These are phyloP conservation scores for Aphelenchoides besseyi DNA, from an alignment of 1,140 invertebrate species.

Conservation along the genomic window DNA sequence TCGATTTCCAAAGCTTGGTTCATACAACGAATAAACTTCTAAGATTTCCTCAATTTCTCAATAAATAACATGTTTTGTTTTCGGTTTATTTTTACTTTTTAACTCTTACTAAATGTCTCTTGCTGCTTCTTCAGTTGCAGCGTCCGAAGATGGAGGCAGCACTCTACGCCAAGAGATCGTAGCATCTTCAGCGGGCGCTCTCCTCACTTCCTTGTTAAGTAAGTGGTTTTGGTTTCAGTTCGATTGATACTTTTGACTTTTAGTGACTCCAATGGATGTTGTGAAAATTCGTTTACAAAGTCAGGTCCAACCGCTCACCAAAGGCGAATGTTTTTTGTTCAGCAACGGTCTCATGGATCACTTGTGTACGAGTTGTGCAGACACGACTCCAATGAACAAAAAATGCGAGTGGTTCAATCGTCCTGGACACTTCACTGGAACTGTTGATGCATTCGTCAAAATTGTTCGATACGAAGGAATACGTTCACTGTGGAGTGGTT, in stretches of 20 bases:
- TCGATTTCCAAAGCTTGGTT: too few relatives aligned
- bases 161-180: background rate
- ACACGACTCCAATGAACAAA: constrained; percentile 64
- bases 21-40: too few relatives aligned
- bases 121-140: background rate
- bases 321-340: constrained; percentile 88
- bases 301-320: constrained; percentile 78
- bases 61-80: background rate
- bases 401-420: constrained; percentile 69
- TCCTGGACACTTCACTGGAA: constrained; percentile 80
- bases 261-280: constrained; percentile 96
- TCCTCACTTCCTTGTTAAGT: background rate
- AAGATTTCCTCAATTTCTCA: background rate
- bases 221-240: constrained; percentile 7
- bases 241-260: background rate
- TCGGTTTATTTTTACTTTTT: background rate
- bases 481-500: constrained; percentile 86
- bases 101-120: background rate
- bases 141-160: background rate
- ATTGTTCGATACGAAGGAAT: constrained; percentile 84
- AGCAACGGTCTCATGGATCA: constrained; percentile 99
- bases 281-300: constrained; percentile 94
- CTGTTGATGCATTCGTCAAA: constrained; percentile 88
- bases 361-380: constrained; percentile 76
- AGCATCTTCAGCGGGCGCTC: background rate